Percentiles rank a stretch among this genome's conserved stretches.
Conservation (phyloP, 2,888 invertebrate species). For the Lomographa bimaculata region DNA sequence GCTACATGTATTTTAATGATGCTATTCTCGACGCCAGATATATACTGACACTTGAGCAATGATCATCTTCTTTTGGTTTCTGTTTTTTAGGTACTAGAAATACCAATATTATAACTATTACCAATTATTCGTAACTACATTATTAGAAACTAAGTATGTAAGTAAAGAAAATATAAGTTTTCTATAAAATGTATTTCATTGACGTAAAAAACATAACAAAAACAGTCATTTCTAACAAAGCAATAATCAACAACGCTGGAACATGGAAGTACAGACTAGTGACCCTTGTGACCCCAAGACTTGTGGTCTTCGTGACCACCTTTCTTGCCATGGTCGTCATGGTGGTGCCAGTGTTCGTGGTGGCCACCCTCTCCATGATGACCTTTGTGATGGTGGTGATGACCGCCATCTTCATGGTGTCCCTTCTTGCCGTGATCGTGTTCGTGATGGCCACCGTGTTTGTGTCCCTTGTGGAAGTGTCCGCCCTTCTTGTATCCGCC, state of each 20-base stretch:
- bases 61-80: no score
- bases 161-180: slow-evolving; percentile 8
- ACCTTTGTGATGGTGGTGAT: slow-evolving; percentile 90
- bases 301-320: slow-evolving; percentile 91
- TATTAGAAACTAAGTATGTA: no score
- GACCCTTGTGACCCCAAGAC: slow-evolving; percentile 87
- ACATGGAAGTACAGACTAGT: slow-evolving; percentile 47
- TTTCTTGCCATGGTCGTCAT: slow-evolving; percentile 89
- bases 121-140: no score
- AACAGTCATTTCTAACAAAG: slow-evolving; percentile 46
- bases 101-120: no score
- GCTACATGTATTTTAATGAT: no score
- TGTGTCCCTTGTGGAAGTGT: slow-evolving; percentile 90
- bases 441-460: slow-evolving; percentile 89
- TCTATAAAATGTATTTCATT: slow-evolving; percentile 27
- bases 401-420: slow-evolving; percentile 89
- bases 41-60: no score
- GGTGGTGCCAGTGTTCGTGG: slow-evolving; percentile 89
- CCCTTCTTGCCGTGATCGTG: slow-evolving; percentile 91
- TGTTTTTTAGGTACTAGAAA: no score
- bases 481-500: slow-evolving; percentile 91
- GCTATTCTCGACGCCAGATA: no score
- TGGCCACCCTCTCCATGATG: slow-evolving; percentile 91
- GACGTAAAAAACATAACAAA: slow-evolving; percentile 54
- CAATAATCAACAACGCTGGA: slow-evolving; percentile 56